Base-by-base conservation (phyloP, 2,797 vertebrate genomes). In the Fratercula arctica region DNA sequence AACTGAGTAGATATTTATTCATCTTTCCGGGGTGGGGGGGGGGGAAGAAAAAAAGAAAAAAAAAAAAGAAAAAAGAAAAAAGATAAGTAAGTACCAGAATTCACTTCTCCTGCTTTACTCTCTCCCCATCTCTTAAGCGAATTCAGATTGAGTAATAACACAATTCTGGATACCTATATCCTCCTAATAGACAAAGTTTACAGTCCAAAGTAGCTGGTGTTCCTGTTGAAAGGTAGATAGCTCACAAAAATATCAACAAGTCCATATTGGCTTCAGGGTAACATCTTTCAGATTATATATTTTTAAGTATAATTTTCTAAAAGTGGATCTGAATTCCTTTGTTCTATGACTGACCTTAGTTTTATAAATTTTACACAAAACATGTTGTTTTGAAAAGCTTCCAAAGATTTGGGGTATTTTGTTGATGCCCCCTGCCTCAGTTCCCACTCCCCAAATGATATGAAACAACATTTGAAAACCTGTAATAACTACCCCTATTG, bases 401-500 rank as follows among this genome's bases (percentile, higher is more conserved):
- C 7, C 11, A 73, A 46, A 57, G 3, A 53, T 53, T 73, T 48
- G 3, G 2, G 2, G 0, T 5, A 45, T 46, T 60, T 50, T 67
- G 0, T 41, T 72, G 39, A 4, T 35, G 18, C 3, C 1, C 4
- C 1, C 2, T 0, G 4, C 1, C 1, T 9, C 9, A 13, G 6
- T 45, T 4, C 2, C 0, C 8, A 67, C 2, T 4, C 19, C 31
- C 1, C 4, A 68, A 53, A 70, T 39, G 3, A 19, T 45, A 35
- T 8, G 11, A 76, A 92, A 79, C 0, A 2, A 28, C 12, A 18
- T 57, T 64, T 64, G 53, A 93, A 78, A 82, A 66, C 15, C n/a
- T 57, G 11, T 60, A 24, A 33, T 50, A 79, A 33, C 5, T 56
- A n/a, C 5, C 2, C 2, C 1, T 69, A 7, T 26, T 41, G 10